These are phyloP conservation scores for Pteropus rufus DNA, from an alignment of 2,797 vertebrate species.

Conservation along the genomic window DNA sequence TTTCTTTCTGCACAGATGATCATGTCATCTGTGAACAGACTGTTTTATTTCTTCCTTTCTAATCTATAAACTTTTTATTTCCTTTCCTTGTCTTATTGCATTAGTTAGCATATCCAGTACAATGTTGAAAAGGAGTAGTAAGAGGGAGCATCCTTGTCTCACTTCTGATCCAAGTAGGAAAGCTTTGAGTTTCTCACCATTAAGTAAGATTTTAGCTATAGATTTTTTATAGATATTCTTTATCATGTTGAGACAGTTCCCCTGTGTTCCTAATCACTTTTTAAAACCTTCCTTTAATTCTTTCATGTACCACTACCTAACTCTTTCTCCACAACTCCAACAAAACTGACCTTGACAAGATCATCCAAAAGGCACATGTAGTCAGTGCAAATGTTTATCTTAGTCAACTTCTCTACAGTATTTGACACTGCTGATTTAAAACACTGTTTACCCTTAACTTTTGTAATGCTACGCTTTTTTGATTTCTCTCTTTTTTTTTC, in stretches of 20 bases:
- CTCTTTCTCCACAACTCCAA: not conserved
- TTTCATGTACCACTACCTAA: not conserved
- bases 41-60: not conserved
- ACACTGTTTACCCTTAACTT: not conserved
- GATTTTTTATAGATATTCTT: not conserved
- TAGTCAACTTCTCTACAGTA: not conserved
- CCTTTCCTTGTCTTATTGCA: not conserved
- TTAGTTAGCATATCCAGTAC: not conserved
- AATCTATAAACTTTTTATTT: not conserved
- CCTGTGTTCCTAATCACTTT: not conserved
- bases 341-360: not conserved
- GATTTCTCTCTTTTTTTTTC: not conserved
- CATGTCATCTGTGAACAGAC: not conserved
- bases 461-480: not conserved
- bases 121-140: not conserved
- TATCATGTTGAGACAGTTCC: not conserved
- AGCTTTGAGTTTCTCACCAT: not conserved
- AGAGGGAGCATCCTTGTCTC: not conserved
- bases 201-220: not conserved
- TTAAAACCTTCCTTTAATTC: not conserved
- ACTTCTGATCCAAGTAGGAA: not conserved
- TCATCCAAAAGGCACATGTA: not conserved
- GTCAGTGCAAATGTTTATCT: not conserved
- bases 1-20: not conserved
- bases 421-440: not conserved